A percentile compares a stretch with the other conserved stretches of the same genome.
phyloP scores from a whole-genome alignment of 2,797 vertebrate genomes.

The Acanthurus tractus region DNA sequence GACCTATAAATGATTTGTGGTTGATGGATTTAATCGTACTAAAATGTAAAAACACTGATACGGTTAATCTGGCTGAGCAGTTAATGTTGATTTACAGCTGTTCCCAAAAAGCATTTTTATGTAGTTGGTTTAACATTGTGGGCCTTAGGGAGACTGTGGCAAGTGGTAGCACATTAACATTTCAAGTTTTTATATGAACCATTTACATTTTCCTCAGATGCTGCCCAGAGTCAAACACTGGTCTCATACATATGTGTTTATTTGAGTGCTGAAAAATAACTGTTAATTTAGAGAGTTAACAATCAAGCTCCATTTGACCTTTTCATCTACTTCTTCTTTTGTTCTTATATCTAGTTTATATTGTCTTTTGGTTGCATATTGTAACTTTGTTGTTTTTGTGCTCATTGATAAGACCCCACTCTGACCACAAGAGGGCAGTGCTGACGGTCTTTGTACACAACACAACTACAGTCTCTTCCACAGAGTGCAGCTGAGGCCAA shows the following conservation, averaged over 20 bases:
- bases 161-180: constrained; percentile 12
- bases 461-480: constrained; percentile 23
- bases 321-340: background rate
- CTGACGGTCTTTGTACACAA: constrained; percentile 6
- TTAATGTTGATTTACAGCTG: constrained; percentile 34
- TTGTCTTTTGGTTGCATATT: background rate
- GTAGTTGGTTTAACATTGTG: constrained; percentile 11
- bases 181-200: background rate
- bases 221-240: constrained; percentile 16
- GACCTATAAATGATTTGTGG: constrained; percentile 5
- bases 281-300: background rate
- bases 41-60: constrained; percentile 26
- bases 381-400: too few species aligned
- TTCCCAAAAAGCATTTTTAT: constrained; percentile 35
- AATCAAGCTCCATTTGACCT: background rate
- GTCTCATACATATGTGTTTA: background rate
- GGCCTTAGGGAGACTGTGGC: constrained; percentile 10
- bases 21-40: constrained; percentile 24
- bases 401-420: background rate
- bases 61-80: constrained; percentile 1
- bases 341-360: background rate
- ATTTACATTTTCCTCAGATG: constrained; percentile 16
- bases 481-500: constrained; percentile 75
- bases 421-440: constrained; percentile 75
- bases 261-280: background rate